Evolutionary conservation across 2,113 vertebrate species (phyloP).

Genomic region (Ramphastos sulfuratus): DNA sequence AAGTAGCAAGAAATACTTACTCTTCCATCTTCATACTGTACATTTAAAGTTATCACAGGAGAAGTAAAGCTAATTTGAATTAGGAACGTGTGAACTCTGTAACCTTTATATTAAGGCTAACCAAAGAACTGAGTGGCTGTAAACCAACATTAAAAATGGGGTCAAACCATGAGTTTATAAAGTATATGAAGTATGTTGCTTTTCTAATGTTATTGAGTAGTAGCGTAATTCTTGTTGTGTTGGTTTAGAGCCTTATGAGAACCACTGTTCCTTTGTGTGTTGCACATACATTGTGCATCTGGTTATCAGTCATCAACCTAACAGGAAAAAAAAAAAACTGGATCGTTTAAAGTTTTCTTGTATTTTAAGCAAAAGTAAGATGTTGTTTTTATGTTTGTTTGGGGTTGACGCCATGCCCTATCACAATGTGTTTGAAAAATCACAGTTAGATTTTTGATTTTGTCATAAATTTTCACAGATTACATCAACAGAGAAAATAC

Average conservation of each 20-base stretch:
- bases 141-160: slow-evolving; percentile 34
- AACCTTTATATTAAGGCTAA: neutral
- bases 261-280: neutral
- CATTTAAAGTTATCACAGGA: neutral
- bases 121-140: slow-evolving; percentile 20
- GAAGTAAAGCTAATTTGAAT: neutral
- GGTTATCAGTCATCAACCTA: neutral
- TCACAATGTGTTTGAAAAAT: slow-evolving; percentile 77
- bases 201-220: neutral
- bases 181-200: neutral
- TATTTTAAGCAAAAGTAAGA: slow-evolving; percentile 23
- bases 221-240: neutral
- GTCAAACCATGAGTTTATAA: neutral
- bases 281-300: neutral
- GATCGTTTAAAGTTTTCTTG: neutral
- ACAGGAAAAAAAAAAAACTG: neutral
- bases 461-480: slow-evolving; percentile 85
- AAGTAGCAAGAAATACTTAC: slow-evolving; percentile 53
- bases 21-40: neutral
- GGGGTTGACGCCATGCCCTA: slow-evolving; percentile 72
- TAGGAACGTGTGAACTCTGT: neutral
- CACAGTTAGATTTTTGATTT: slow-evolving; percentile 83
- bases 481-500: slow-evolving; percentile 84
- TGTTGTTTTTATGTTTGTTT: slow-evolving; percentile 67
- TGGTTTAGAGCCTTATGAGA: slow-evolving; percentile 59